Base-by-base conservation (phyloP, 2,113 vertebrate genomes). In the Geococcyx californianus region DNA sequence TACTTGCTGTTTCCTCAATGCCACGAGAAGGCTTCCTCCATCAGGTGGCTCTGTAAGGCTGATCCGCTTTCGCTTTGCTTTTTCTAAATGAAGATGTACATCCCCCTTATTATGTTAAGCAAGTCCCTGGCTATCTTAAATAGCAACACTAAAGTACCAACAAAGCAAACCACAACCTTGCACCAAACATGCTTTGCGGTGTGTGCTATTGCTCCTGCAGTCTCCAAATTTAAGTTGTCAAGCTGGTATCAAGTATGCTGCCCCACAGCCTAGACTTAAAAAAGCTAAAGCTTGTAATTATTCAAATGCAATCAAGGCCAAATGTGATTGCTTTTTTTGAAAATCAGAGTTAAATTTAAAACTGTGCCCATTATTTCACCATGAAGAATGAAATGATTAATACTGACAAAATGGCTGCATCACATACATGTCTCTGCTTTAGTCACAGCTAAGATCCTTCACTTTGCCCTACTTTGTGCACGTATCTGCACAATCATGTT, bases 21-120 rank as follows among this genome's bases (percentile, higher is more conserved):
- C 18, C 40, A 45, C 18, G 36, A 38, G 60, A 38, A 49, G 14
- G 9, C 2, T 82, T 89, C 33, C 14, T 78, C 40, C 3, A 1
- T 58, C 0, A 0, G 42, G 25, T 4, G 1, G 7, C 67, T 89
- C 77, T 79, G 58, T n/a, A 64, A 83, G 49, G 34, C 16, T 0
- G 1, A 25, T 52, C 15, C 25, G 13, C 26, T 14, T 34, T 13
- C 44, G 67, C 9, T 7, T 55, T 36, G 64, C 23, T 47, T 28
- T 20, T 36, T 49, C 52, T 59, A 67, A 56, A 68, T 47, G 20
- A 79, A 47, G 44, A 49, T n/a, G 34, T 72, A 26, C 42, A 38
- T 25, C 64, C 38, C n/a, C 29, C 20, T 87, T 58, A 56, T 31
- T 56, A 24, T 51, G 23, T 13, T 49, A 47, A n/a, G 24, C 49